phyloP scores from a whole-genome alignment of 1,140 invertebrate genomes.

The Drosophila santomea region DNA sequence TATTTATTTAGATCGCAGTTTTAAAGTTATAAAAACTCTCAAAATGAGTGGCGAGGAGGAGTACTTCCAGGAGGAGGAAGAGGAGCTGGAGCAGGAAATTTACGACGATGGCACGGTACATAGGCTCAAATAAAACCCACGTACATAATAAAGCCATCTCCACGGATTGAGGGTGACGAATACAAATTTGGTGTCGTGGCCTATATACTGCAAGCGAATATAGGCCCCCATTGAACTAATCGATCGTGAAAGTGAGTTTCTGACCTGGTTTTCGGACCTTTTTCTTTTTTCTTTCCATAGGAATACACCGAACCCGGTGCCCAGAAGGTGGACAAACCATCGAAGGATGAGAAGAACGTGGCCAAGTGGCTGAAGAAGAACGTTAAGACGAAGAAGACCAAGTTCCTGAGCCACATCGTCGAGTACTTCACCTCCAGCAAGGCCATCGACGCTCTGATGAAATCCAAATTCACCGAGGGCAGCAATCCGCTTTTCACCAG shows the following conservation, averaged over 20 bases:
- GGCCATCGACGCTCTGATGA: slow-evolving; percentile 95
- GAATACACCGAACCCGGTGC: slow-evolving; percentile 84
- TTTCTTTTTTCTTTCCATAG: slow-evolving; percentile 37
- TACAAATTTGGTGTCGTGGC: slow-evolving; percentile 70
- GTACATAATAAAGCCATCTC: slow-evolving; percentile 6
- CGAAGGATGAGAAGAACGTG: slow-evolving; percentile 96
- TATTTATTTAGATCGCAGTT: slow-evolving; percentile 21
- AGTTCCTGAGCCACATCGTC: slow-evolving; percentile 97
- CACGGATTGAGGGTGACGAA: slow-evolving; percentile 51
- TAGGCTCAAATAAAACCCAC: slow-evolving; percentile 5
- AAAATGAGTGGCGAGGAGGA: slow-evolving; percentile 60
- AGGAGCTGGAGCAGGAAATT: slow-evolving; percentile 67
- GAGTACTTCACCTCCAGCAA: slow-evolving; percentile 97
- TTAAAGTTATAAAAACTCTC: not conserved
- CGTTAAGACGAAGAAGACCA: slow-evolving; percentile 96
- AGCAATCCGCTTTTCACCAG: slow-evolving; percentile 92
- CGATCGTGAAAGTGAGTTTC: slow-evolving; percentile 23
- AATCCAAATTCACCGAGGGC: slow-evolving; percentile 95
- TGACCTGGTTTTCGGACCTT: not conserved
- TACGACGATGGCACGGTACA: slow-evolving; percentile 69
- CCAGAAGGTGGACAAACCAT: slow-evolving; percentile 89
- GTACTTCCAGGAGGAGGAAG: slow-evolving; percentile 17
- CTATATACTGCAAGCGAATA: slow-evolving; percentile 34
- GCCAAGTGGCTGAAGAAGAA: slow-evolving; percentile 97
- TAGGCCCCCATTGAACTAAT: slow-evolving; percentile 9